Base-by-base conservation (phyloP, 2,797 vertebrate species). In the Pipistrellus nathusii region DNA sequence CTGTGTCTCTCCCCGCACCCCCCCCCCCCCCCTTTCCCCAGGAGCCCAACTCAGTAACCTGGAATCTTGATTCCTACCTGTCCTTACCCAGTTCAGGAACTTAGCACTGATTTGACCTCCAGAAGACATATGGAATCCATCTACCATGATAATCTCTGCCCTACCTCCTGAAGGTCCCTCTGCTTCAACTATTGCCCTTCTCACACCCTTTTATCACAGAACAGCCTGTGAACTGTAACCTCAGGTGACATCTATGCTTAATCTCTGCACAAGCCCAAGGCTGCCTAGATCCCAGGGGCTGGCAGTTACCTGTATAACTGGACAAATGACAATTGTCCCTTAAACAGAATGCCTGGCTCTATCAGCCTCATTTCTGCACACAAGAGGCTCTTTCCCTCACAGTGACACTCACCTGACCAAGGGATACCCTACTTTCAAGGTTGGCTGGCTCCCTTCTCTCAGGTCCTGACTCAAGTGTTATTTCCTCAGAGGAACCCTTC, bases 101-200 rank as follows among this genome's bases (percentile, higher is more conserved):
- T 53, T 9, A 27, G 64, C 82, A 38, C 0, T 7, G 17, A 21
- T 20, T 9, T 6, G 9, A 57, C 38, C 4, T 3, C 38, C 11
- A 11, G 35, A 27, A 59, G 1, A 6, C 1, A 17, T 1, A 2
- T 38, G 38, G 38, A 62, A 21, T 3, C 64, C 25, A 38, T 0
- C 20, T 13, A 5, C 32, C 62, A 32, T 44, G 3, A 0, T 27
- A 11, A 30, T 23, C 23, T 69, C 71, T 11, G 41, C 44, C 10
- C 11, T 13, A 8, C 18, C n/a, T 44, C 23, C 41, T 1, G 10
- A 66, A 5, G 5, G 9, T 32, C 35, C n/a, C 20, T 27, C 51
- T 6, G 15, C 18, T 8, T 30, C 41, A 4, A 27, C 32, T 64
- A 46, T 41, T 9, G 21, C 4, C 46, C 48, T 30, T 25, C 20